A percentile compares a stretch with the other conserved stretches of the same genome.
Conservation (phyloP, 2,888 invertebrate species). For the Drosophila eohydei region DNA sequence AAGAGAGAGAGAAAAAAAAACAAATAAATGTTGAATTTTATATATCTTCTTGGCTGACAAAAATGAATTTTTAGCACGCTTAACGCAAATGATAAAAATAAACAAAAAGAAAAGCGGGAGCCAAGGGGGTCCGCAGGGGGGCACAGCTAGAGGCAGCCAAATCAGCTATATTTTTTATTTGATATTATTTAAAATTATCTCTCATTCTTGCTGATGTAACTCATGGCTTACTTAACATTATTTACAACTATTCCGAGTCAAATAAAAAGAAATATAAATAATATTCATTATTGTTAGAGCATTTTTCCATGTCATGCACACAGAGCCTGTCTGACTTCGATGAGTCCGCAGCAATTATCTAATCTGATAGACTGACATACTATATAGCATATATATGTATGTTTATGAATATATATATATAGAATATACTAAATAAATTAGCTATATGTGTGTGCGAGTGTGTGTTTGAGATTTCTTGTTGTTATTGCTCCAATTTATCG, state of each 20-base stretch:
- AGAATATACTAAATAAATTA: constrained; percentile 23
- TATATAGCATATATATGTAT: constrained; percentile 10
- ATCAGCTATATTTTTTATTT: constrained; percentile 22
- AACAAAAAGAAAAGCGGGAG: constrained; percentile 47
- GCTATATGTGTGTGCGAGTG: constrained; percentile 5
- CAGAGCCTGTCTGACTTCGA: constrained; percentile 30
- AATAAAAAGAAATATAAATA: background rate
- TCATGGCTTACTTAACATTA: constrained; percentile 4
- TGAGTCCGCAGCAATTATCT: constrained; percentile 56
- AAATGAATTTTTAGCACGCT: constrained; percentile 71
- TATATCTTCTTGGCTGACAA: constrained; percentile 49
- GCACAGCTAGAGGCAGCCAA: background rate
- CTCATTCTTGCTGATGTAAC: background rate
- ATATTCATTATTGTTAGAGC: constrained; percentile 3
- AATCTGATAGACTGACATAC: constrained; percentile 50
- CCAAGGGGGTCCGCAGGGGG: background rate
- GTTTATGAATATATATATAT: background rate
- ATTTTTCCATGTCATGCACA: constrained; percentile 31
- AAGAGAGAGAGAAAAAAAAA: background rate
- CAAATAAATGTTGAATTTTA: constrained; percentile 33
- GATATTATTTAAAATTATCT: constrained; percentile 17
- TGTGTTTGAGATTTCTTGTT: constrained; percentile 32
- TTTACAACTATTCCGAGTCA: constrained; percentile 1
- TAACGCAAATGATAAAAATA: constrained; percentile 71
- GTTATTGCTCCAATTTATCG: constrained; percentile 63